A percentile compares a stretch with the other conserved stretches of the same genome.
These are phyloP conservation scores for Lasioglossum malachurum DNA, from an alignment of 2,888 invertebrate species.

Conservation along the genomic window DNA sequence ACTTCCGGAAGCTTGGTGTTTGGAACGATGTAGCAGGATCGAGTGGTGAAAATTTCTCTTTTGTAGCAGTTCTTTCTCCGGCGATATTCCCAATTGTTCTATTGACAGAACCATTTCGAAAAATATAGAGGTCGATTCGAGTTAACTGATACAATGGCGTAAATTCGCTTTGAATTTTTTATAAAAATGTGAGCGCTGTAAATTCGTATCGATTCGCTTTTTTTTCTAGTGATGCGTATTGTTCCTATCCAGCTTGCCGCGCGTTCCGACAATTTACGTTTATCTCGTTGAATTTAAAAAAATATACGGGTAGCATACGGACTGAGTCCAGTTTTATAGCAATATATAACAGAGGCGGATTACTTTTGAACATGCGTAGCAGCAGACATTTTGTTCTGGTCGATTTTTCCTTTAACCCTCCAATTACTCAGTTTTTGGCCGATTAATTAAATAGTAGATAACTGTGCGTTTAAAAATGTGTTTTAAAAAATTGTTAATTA, in stretches of 20 bases:
- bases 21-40: background rate
- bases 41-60: background rate
- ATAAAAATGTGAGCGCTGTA: background rate
- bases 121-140: background rate
- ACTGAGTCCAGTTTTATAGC: background rate
- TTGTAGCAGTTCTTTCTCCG: background rate
- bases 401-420: too few relatives aligned
- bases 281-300: background rate
- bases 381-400: background rate
- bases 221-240: background rate
- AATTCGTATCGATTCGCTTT: background rate
- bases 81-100: background rate
- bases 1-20: background rate
- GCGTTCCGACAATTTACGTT: background rate
- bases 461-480: too few relatives aligned
- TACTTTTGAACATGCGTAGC: background rate
- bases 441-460: too few relatives aligned
- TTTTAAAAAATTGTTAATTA: too few relatives aligned
- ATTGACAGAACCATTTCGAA: background rate
- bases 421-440: too few relatives aligned
- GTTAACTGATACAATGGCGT: background rate
- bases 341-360: background rate
- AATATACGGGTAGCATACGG: background rate
- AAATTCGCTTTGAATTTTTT: background rate
- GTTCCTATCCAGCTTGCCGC: background rate